Base-by-base conservation (phyloP, 2,888 invertebrate genomes). In the Cryptops parisi region DNA sequence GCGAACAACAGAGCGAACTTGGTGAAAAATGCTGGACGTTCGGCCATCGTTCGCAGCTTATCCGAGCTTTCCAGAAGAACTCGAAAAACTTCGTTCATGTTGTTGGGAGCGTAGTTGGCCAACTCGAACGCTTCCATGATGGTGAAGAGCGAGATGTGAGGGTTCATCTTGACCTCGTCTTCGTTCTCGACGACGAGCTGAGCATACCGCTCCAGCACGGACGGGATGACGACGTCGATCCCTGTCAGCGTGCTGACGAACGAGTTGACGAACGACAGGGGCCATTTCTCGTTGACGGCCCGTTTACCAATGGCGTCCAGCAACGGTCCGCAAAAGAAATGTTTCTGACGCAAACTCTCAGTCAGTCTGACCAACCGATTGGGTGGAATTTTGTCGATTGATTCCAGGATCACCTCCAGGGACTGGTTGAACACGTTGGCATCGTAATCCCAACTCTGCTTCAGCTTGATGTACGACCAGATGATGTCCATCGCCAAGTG, bases 71-170 rank as follows among this genome's bases (percentile, higher is more conserved):
- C 19, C 46, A n/a, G 47, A 45, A 48, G 24, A 38, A 23, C 38
- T 53, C 49, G 19, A 17, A 54, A 45, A 21, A 39, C 24, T 22
- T 19, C 24, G 9, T 12, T 9, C 9, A 46, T 12, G 24, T 72
- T 62, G 6, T 69, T 64, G 0, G 82, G 79, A 21, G 72, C 75
- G 64, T 76, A 80, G 67, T 80, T 76, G 47, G 77, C 75, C 60
- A 72, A 71, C 1, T 78, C 71, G n/a, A 79, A 69, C 43, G 73
- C 74, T 62, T 73, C 71, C 43, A 78, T 67, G 61, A 79, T 70
- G 33, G 68, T 68, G 55, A 74, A 72, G 22, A 78, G 64, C 2
- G 72, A 62, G 58, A 68, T 64, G 1, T 70, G 64, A 26, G 73
- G 67, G 2, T 70, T 70, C 17, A 67, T 63, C n/a, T 67, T 59